Percentiles rank a stretch among this genome's conserved stretches.
Evolutionary conservation across 2,797 vertebrate genomes (phyloP).

Genomic region (Delichon dasypus): DNA sequence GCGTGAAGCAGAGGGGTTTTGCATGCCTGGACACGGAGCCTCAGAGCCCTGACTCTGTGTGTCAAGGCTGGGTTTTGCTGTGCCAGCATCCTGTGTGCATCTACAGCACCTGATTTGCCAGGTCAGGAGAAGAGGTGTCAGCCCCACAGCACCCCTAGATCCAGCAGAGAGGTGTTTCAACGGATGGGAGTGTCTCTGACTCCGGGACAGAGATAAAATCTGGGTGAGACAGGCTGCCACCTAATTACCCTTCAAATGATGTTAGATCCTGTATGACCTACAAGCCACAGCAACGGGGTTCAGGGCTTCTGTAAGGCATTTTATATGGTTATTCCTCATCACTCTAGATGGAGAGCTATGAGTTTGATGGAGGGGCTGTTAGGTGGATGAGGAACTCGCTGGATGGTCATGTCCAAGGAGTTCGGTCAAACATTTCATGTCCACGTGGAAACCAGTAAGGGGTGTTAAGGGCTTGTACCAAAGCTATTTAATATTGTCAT

Average conservation of each 20-base stretch:
- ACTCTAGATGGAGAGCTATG: background rate
- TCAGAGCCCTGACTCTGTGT: background rate
- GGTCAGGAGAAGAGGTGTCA: background rate
- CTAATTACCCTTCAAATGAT: background rate
- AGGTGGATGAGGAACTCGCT: background rate
- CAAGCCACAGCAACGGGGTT: background rate
- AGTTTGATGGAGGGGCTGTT: background rate
- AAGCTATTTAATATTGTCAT: background rate
- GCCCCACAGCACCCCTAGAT: background rate
- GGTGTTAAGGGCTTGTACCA: background rate
- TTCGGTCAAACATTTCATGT: background rate
- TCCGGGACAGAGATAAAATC: accelerated
- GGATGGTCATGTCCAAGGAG: background rate
- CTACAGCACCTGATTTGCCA: background rate
- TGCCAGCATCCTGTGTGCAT: background rate
- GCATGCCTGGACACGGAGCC: accelerated
- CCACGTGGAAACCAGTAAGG: accelerated
- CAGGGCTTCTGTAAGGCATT: background rate
- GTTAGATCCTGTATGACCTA: background rate
- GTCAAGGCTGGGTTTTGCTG: background rate
- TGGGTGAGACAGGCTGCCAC: background rate
- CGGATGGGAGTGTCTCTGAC: background rate
- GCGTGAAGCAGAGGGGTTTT: accelerated
- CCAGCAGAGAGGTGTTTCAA: accelerated
- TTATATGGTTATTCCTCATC: background rate